Evolutionary conservation across 2,797 vertebrate species (phyloP).

Genomic region (Picus viridis): DNA sequence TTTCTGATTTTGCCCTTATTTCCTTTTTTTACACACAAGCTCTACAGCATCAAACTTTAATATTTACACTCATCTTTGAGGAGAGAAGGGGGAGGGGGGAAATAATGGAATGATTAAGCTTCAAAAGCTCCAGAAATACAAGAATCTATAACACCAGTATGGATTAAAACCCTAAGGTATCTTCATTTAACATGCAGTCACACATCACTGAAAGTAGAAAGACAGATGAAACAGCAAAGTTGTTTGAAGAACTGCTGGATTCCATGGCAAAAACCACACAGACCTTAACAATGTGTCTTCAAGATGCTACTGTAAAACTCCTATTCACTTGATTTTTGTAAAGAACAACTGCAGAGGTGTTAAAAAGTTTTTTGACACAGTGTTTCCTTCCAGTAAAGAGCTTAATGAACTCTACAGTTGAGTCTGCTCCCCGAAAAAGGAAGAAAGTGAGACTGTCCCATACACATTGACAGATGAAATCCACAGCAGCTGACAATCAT

Average conservation of each 20-base stretch:
- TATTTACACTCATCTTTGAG: background rate
- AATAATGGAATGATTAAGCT: background rate
- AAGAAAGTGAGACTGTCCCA: fast-evolving
- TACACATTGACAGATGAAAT: background rate
- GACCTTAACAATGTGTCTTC: background rate
- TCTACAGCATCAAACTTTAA: background rate
- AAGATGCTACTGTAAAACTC: background rate
- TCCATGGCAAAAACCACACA: background rate
- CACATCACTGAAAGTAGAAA: background rate
- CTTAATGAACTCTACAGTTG: background rate
- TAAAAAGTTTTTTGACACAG: background rate
- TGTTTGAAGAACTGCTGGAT: background rate
- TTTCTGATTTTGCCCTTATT: background rate
- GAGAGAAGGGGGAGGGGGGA: background rate
- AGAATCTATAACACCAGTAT: background rate
- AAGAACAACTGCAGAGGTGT: background rate
- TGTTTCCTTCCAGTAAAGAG: fast-evolving
- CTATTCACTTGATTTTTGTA: background rate
- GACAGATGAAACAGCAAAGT: background rate
- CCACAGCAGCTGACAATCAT: background rate
- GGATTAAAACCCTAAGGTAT: background rate
- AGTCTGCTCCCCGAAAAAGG: background rate
- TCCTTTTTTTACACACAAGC: background rate
- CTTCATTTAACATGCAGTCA: background rate
- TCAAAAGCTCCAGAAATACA: background rate